Conservation (phyloP, 92 coral and sea anemone genomes). For the Siderastrea radians region DNA sequence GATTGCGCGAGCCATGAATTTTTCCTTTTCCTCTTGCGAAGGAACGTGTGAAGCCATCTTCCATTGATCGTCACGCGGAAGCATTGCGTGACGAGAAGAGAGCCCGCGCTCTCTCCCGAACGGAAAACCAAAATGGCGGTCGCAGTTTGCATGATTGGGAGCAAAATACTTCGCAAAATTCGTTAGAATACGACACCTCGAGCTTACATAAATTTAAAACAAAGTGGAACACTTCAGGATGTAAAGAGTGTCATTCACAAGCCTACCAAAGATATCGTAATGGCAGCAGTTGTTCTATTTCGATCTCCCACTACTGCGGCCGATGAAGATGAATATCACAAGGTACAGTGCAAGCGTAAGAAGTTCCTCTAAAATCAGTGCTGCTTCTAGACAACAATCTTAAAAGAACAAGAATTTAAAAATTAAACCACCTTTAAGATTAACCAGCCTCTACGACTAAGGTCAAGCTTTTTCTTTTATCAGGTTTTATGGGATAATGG, state of each 20-base stretch:
- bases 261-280: not conserved
- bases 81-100: not conserved
- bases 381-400: not conserved
- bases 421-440: not conserved
- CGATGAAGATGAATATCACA: constrained; percentile 74
- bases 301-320: constrained; percentile 67
- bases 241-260: too few species aligned
- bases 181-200: too few species aligned
- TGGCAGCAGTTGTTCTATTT: constrained; percentile 50
- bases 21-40: constrained; percentile 8
- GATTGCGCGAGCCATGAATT: constrained; percentile 39
- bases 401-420: not conserved
- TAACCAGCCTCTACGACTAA: not conserved
- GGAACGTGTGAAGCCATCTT: constrained; percentile 6
- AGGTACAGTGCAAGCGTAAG: constrained; percentile 22
- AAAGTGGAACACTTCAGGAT: too few species aligned
- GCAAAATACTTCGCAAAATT: too few species aligned
- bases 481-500: constrained; percentile 77
- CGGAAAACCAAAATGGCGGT: constrained; percentile 14
- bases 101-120: not conserved
- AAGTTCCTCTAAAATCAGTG: not conserved
- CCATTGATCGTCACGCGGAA: not conserved
- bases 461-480: not conserved
- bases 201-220: too few species aligned
- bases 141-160: not conserved